phyloP scores from a whole-genome alignment of 2,888 invertebrate genomes.

The Prosapia bicincta region DNA sequence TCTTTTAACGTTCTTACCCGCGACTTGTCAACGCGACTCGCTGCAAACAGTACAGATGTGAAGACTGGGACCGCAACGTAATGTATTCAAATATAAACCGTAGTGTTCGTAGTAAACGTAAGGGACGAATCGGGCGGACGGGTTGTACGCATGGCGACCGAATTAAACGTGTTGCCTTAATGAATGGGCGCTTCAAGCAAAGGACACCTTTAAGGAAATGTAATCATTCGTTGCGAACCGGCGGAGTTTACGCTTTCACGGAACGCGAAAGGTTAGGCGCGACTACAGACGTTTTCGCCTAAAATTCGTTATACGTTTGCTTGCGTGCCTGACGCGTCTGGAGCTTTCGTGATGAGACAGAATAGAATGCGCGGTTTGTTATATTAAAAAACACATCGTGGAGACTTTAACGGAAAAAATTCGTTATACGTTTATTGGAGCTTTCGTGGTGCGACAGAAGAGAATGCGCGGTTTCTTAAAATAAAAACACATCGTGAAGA shows the following conservation, averaged over 20 bases:
- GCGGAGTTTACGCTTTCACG: not conserved
- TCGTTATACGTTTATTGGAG: too few species aligned
- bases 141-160: not conserved
- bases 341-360: too few species aligned
- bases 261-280: not conserved
- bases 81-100: not conserved
- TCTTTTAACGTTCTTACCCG: not conserved
- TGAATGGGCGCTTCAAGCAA: not conserved
- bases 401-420: too few species aligned
- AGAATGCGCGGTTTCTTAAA: too few species aligned
- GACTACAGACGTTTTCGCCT: not conserved
- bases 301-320: too few species aligned
- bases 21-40: too few species aligned
- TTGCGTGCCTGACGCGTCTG: too few species aligned
- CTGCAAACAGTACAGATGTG: too few species aligned
- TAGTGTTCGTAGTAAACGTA: not conserved
- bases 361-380: too few species aligned
- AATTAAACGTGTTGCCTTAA: not conserved
- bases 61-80: not conserved
- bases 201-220: not conserved
- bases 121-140: not conserved
- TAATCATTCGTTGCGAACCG: not conserved
- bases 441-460: too few species aligned
- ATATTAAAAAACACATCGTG: too few species aligned
- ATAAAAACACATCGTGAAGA: too few species aligned